These are phyloP conservation scores for Mormyrus iriodes DNA, from an alignment of 2,113 vertebrate species.

Conservation along the genomic window DNA sequence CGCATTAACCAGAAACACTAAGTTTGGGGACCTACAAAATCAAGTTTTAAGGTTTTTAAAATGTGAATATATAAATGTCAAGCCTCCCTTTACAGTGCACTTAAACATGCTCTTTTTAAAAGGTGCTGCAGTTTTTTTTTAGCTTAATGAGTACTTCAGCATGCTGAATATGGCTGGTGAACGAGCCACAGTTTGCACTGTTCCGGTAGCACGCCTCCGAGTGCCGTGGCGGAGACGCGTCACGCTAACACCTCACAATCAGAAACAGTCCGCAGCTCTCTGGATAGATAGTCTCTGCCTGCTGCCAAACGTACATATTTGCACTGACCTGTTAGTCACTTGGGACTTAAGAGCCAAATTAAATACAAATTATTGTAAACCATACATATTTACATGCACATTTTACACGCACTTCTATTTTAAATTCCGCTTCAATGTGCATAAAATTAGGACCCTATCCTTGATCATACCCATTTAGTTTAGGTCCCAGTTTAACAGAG, in stretches of 20 bases:
- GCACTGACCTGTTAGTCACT: background rate
- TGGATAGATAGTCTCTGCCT: background rate
- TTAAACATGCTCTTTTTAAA: background rate
- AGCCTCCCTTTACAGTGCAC: background rate
- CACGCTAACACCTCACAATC: background rate
- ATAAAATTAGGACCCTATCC: background rate
- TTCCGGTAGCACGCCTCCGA: background rate
- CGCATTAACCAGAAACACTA: no score
- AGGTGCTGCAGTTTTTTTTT: background rate
- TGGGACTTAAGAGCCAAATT: background rate
- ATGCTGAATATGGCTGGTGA: background rate
- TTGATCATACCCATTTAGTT: background rate
- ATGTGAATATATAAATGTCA: background rate
- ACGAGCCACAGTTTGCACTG: background rate
- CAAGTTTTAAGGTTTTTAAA: background rate
- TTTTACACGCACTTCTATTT: background rate
- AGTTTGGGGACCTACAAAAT: background rate
- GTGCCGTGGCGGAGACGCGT: background rate
- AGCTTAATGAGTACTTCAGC: background rate
- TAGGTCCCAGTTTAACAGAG: background rate
- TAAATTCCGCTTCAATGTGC: background rate
- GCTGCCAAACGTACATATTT: background rate
- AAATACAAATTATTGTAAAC: background rate
- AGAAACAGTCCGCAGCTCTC: background rate
- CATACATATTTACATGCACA: background rate